These are phyloP conservation scores for Pemphigus obesinymphae DNA, from an alignment of 1,140 invertebrate species.

Conservation along the genomic window DNA sequence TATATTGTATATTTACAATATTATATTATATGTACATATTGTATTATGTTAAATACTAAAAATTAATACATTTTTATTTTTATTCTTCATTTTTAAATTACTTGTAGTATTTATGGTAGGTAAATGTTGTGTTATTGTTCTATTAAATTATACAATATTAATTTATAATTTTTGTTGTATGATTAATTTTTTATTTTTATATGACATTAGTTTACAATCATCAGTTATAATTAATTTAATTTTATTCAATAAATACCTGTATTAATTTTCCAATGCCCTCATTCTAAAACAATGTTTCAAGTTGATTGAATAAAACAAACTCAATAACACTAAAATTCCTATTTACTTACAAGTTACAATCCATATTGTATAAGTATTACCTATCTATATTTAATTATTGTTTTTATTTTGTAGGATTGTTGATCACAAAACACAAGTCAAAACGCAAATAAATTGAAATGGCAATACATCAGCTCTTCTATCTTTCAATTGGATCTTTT, in stretches of 20 bases:
- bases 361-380: background rate
- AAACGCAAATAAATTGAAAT: background rate
- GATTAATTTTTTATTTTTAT: too few relatives aligned
- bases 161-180: background rate
- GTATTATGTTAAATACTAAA: too few relatives aligned
- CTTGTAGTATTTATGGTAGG: background rate
- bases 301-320: background rate
- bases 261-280: background rate
- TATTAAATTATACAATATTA: background rate
- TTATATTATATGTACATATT: too few relatives aligned
- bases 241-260: background rate
- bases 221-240: too few relatives aligned
- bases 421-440: background rate
- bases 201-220: too few relatives aligned
- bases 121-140: background rate
- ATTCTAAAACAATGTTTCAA: background rate
- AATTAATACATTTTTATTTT: too few relatives aligned
- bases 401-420: constrained; percentile 14
- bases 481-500: background rate
- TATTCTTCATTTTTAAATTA: too few relatives aligned
- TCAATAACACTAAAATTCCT: background rate
- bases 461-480: background rate
- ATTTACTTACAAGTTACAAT: background rate
- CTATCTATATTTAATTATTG: background rate
- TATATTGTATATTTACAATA: too few relatives aligned